Evolutionary conservation across 2,113 vertebrate species (phyloP).

Genomic region (Pygoscelis antarcticus): DNA sequence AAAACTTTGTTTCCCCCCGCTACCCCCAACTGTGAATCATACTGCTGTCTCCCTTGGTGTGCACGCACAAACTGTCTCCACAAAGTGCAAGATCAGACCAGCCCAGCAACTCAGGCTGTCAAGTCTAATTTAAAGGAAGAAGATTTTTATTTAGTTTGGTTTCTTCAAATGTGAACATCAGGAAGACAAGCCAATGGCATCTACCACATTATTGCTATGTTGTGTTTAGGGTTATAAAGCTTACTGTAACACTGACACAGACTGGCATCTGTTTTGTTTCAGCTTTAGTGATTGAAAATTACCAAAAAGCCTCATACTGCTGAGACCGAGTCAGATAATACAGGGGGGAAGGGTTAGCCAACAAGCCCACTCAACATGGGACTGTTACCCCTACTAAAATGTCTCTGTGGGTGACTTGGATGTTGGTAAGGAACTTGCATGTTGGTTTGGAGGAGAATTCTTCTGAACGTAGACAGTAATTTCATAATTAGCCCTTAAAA

Average conservation of each 20-base stretch:
- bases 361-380: not conserved
- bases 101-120: not conserved
- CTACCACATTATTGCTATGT: not conserved
- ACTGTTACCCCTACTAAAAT: not conserved
- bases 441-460: constrained; percentile 46
- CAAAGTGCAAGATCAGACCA: not conserved
- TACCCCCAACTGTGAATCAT: not conserved
- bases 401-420: constrained; percentile 10
- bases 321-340: not conserved
- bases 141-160: constrained; percentile 38
- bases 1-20: rapidly evolving
- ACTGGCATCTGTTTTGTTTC: constrained; percentile 47
- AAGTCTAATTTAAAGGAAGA: constrained; percentile 30
- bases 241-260: constrained; percentile 29
- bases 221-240: constrained; percentile 28
- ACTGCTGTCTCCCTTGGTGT: not conserved
- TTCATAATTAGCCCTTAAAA: constrained; percentile 72
- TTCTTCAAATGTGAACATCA: not conserved
- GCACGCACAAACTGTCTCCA: not conserved
- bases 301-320: not conserved
- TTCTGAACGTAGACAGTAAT: constrained; percentile 44
- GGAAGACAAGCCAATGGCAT: constrained; percentile 5
- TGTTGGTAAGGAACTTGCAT: constrained; percentile 18
- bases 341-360: not conserved
- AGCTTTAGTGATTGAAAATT: constrained; percentile 15